A percentile compares a stretch with the other conserved stretches of the same genome.
phyloP scores from a whole-genome alignment of 2,113 vertebrate genomes.

The Callospermophilus lateralis region DNA sequence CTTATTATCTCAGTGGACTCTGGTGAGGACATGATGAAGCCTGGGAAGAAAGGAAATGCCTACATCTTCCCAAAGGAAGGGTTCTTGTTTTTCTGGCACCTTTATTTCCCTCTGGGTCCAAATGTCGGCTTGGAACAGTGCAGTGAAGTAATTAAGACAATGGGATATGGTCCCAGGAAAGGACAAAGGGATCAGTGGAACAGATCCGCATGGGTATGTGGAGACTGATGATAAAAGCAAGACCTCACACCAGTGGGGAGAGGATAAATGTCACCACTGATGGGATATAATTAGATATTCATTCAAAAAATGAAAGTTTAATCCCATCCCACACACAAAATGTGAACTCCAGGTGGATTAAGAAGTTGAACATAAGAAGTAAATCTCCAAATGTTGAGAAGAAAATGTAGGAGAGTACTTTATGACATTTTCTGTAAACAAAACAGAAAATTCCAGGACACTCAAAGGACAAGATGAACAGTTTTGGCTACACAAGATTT shows the following conservation, averaged over 20 bases:
- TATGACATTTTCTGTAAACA: neutral
- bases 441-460: neutral
- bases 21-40: neutral
- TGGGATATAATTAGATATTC: neutral
- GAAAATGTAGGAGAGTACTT: neutral
- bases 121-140: neutral
- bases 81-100: neutral
- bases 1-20: neutral
- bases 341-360: neutral
- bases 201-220: neutral
- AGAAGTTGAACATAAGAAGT: neutral
- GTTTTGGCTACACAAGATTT: neutral
- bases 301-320: neutral
- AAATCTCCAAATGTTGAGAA: neutral
- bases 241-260: neutral
- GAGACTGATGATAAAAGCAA: neutral
- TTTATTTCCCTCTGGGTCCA: neutral
- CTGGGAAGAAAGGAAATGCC: neutral
- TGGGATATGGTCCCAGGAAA: neutral
- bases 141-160: neutral
- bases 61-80: neutral
- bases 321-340: neutral
- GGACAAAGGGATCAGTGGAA: neutral
- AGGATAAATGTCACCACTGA: neutral
- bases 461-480: neutral